Evolutionary conservation across 2,888 invertebrate genomes (phyloP), one percentile per base, ranked within the genome.

Genomic region (Noctua pronuba): DNA sequence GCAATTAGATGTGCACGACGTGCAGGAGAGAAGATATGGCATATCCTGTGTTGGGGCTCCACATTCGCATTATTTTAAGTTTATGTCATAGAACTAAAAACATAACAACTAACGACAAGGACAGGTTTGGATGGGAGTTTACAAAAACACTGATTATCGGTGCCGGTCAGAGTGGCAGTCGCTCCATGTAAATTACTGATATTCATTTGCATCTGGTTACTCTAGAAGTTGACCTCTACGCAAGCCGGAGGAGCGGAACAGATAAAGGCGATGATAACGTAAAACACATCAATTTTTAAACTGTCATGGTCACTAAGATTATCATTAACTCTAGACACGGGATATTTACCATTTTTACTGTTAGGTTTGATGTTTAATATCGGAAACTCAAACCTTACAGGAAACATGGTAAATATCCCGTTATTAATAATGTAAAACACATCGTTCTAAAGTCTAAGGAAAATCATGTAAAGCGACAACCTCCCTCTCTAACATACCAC

Each of bases 211-310:
- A 0, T 38, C 38, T 1, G 2, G 7, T 28, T 31, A 31, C 18
- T 18, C 18, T 58, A 58, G 58, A 58, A 16, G 18, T 31, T 3
- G 31, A 60, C 28, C 18, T 18, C 31, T 31, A 31, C 60, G 3
- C 2, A 1, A 0, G 8, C 1, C 2, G 3, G 28, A 8, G 8
- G 31, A 0, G 3, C 31, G 18, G 6, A 8, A 7, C 28, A 28
- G 16, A 13, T 58, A 58, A 58, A 28, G 13, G 6, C 7, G 6
- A 58, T 16, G 58, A 28, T 16, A 28, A 1, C 7, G 58, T 28
- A 58, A 28, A 28, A 58, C 58, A 10, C 58, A 31, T 18, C 8
- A n/a, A n/a, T n/a, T n/a, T n/a, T n/a, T n/a, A n/a, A n/a, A n/a
- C n/a, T n/a, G n/a, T n/a, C n/a, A n/a, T n/a, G n/a, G n/a, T n/a